Conservation (phyloP, 2,113 vertebrate species). For the Macaca mulatta region DNA sequence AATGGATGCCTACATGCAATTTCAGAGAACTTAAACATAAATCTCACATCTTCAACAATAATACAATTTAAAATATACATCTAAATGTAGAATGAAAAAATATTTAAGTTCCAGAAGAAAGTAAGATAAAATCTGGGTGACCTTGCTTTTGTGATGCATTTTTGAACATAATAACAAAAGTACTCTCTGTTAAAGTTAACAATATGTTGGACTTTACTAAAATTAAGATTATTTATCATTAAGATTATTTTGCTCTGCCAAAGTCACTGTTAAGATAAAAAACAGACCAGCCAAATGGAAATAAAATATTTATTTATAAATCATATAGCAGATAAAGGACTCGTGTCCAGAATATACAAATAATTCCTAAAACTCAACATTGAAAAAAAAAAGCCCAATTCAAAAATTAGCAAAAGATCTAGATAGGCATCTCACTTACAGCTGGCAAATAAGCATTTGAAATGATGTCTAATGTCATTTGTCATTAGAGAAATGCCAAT, state of each 20-base stretch:
- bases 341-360: not conserved
- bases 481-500: not conserved
- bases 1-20: not conserved
- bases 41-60: not conserved
- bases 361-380: not conserved
- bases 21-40: not conserved
- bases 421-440: not conserved
- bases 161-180: not conserved
- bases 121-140: not conserved
- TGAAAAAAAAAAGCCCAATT: not conserved
- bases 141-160: not conserved
- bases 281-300: not conserved
- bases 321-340: not conserved
- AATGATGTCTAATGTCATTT: not conserved
- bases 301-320: not conserved
- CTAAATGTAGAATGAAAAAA: not conserved
- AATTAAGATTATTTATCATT: not conserved
- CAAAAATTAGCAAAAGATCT: not conserved
- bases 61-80: not conserved
- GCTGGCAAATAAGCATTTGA: not conserved
- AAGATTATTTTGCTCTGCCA: not conserved
- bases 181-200: not conserved
- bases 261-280: not conserved
- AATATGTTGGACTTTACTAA: not conserved
- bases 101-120: not conserved